phyloP scores from a whole-genome alignment of 1,140 invertebrate genomes.

The Sitodiplosis mosellana region DNA sequence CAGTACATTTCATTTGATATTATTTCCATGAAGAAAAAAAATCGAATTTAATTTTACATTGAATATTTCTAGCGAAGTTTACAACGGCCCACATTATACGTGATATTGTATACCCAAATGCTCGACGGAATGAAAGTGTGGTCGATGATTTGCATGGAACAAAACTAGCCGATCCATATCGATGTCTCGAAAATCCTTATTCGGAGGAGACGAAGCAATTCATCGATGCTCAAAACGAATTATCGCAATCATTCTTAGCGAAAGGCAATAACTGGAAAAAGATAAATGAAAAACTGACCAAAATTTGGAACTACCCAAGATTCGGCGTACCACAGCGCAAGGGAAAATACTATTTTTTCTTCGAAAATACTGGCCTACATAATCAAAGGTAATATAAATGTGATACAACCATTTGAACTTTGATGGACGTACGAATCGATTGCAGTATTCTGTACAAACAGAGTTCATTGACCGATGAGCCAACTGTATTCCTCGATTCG shows the following conservation, averaged over 20 bases:
- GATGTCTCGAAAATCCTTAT: slow-evolving; percentile 94
- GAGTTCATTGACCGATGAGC: slow-evolving; percentile 58
- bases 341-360: slow-evolving; percentile 81
- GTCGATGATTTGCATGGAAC: slow-evolving; percentile 67
- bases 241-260: slow-evolving; percentile 69
- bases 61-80: too few relatives aligned
- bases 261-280: slow-evolving; percentile 47
- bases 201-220: slow-evolving; percentile 78
- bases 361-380: slow-evolving; percentile 84
- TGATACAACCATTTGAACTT: not conserved
- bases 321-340: slow-evolving; percentile 70
- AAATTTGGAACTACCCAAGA: slow-evolving; percentile 93
- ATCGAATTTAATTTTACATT: too few relatives aligned
- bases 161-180: slow-evolving; percentile 80
- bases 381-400: slow-evolving; percentile 60
- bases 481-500: slow-evolving; percentile 81
- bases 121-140: slow-evolving; percentile 54
- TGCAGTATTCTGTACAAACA: slow-evolving; percentile 81
- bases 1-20: too few relatives aligned
- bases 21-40: too few relatives aligned
- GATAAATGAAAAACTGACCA: slow-evolving; percentile 59
- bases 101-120: slow-evolving; percentile 43
- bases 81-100: not conserved
- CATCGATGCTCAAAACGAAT: slow-evolving; percentile 78
- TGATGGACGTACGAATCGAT: not conserved